Evolutionary conservation across 1,140 invertebrate species (phyloP).

Genomic region (Anagrus nilaparvatae): DNA sequence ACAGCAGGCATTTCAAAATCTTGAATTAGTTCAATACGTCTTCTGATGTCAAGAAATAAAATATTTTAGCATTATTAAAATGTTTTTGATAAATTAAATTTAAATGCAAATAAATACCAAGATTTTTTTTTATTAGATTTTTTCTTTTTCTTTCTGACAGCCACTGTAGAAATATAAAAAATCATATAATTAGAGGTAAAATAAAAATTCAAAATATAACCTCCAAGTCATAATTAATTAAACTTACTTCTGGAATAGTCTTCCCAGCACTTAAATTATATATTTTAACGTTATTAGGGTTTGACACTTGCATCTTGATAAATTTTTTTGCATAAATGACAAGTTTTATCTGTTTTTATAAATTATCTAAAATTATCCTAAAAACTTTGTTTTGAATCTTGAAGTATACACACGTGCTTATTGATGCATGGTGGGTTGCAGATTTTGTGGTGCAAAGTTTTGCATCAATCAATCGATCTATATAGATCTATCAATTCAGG

Average conservation of each 20-base stretch:
- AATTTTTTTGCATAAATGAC: too few species aligned
- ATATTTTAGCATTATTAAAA: neutral
- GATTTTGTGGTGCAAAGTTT: too few species aligned
- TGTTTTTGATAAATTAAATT: neutral
- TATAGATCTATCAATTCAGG: too few species aligned
- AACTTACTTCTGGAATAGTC: constrained; percentile 87
- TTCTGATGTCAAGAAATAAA: constrained; percentile 57
- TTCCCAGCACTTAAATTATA: constrained; percentile 96
- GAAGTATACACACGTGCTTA: too few species aligned
- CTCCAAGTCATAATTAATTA: constrained; percentile 12
- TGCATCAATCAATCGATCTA: too few species aligned
- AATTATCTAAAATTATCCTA: too few species aligned
- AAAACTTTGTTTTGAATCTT: too few species aligned
- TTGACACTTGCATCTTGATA: constrained; percentile 62
- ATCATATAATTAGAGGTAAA: constrained; percentile 6
- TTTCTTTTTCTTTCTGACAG: constrained; percentile 81
- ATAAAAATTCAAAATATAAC: constrained; percentile 13
- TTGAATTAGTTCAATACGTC: constrained; percentile 92
- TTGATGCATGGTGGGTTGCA: too few species aligned
- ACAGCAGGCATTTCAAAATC: constrained; percentile 98
- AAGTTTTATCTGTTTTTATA: too few species aligned
- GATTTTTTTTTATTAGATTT: constrained; percentile 79
- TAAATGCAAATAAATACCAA: constrained; percentile 42
- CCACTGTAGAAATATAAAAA: constrained; percentile 61
- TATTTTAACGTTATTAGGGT: constrained; percentile 92